Conservation (phyloP, 2,113 vertebrate genomes). For the Myiopsitta monachus region DNA sequence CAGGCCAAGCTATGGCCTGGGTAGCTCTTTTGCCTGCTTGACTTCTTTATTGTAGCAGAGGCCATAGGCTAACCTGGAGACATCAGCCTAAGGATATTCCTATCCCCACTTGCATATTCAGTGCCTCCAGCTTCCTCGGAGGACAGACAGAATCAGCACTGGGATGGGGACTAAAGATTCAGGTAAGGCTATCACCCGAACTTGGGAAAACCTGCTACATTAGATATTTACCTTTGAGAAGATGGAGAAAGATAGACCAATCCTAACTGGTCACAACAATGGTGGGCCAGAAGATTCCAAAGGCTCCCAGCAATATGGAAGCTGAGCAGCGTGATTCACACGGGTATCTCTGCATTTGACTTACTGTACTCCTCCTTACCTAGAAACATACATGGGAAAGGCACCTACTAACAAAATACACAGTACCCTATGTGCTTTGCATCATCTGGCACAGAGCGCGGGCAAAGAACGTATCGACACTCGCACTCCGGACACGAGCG, state of each 20-base stretch:
- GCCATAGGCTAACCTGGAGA: background rate
- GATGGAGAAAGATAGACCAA: background rate
- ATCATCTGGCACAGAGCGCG: too few relatives aligned
- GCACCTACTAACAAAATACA: background rate
- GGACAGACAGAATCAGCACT: background rate
- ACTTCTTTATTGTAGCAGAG: background rate
- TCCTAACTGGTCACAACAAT: background rate
- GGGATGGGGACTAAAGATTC: background rate
- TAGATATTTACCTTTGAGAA: background rate
- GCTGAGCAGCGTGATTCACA: background rate
- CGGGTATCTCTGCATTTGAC: background rate
- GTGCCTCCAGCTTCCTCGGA: background rate
- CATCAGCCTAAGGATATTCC: background rate
- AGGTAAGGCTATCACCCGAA: background rate
- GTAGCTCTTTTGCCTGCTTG: background rate
- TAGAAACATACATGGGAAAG: background rate
- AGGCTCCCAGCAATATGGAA: background rate
- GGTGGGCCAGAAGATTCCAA: background rate
- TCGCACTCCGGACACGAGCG: too few relatives aligned
- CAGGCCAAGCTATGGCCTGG: background rate
- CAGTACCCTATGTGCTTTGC: background rate
- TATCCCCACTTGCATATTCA: background rate
- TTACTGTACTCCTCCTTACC: background rate
- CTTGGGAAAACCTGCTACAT: background rate
- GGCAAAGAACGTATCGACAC: accelerated